Conservation (phyloP, 2,797 vertebrate genomes). For the Todus mexicanus region DNA sequence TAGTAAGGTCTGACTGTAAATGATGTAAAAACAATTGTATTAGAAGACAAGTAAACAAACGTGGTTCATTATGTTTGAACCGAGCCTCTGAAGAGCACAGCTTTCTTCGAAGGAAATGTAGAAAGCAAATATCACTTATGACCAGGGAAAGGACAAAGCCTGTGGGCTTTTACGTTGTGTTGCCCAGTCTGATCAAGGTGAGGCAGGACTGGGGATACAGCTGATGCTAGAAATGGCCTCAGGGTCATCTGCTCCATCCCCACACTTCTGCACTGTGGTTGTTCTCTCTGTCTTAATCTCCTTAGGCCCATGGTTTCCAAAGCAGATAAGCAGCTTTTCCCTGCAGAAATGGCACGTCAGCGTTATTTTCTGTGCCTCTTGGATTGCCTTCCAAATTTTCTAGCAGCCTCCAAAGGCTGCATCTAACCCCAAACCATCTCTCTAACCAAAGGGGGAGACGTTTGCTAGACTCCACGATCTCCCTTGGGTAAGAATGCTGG, state of each 20-base stretch:
- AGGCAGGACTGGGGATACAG: not conserved
- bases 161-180: not conserved
- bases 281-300: not conserved
- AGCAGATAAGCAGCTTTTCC: slow-evolving; percentile 6
- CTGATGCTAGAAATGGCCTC: not conserved
- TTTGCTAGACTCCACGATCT: not conserved
- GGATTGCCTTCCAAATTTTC: not conserved
- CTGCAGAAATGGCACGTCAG: not conserved
- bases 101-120: not conserved
- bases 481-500: not conserved
- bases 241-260: not conserved
- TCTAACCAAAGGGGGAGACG: not conserved
- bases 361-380: not conserved
- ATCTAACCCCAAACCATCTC: not conserved
- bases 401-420: not conserved
- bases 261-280: not conserved
- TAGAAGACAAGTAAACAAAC: not conserved
- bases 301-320: not conserved
- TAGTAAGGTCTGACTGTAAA: not conserved
- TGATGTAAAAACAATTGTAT: too few relatives aligned
- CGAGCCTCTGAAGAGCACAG: not conserved
- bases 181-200: not conserved
- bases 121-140: not conserved
- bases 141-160: not conserved
- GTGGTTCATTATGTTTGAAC: not conserved